Conservation (phyloP, 2,888 invertebrate genomes). For the Amphipyra berbera region DNA sequence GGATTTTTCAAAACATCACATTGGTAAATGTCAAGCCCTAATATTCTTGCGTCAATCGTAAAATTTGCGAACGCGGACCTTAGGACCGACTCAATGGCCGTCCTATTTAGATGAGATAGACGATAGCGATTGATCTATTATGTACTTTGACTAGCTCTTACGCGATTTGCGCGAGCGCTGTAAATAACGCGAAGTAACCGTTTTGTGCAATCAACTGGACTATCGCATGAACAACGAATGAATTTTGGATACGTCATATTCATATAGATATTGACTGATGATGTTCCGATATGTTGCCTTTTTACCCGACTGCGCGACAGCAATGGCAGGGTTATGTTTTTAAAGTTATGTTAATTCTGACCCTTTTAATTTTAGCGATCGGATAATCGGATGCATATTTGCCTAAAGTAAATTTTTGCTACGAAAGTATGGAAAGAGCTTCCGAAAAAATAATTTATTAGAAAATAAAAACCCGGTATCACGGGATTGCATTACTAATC, state of each 20-base stretch:
- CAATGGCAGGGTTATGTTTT: too few species aligned
- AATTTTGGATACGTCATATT: conserved; percentile 11
- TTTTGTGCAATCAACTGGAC: conserved; percentile 38
- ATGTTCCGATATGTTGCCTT: not conserved
- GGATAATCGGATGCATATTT: too few species aligned
- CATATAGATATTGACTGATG: not conserved
- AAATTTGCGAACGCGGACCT: conserved; percentile 22
- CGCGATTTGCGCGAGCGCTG: conserved; percentile 54
- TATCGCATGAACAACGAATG: conserved; percentile 9
- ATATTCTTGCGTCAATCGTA: conserved; percentile 18
- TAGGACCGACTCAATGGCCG: conserved; percentile 34
- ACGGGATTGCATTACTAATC: too few species aligned
- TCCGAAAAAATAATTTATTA: too few species aligned
- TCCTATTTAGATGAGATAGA: conserved; percentile 46
- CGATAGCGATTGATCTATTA: conserved; percentile 53
- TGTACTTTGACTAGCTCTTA: conserved; percentile 47
- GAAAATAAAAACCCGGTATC: too few species aligned
- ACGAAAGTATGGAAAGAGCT: too few species aligned
- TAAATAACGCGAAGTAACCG: conserved; percentile 51
- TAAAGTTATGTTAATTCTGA: too few species aligned
- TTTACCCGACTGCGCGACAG: not conserved
- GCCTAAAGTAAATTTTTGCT: too few species aligned
- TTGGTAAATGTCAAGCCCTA: conserved; percentile 2
- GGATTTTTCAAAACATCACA: too few species aligned
- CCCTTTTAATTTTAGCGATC: too few species aligned